A percentile compares a stretch with the other conserved stretches of the same genome.
Conservation (phyloP, 2,888 invertebrate genomes). For the Dysmachus trigonus region DNA sequence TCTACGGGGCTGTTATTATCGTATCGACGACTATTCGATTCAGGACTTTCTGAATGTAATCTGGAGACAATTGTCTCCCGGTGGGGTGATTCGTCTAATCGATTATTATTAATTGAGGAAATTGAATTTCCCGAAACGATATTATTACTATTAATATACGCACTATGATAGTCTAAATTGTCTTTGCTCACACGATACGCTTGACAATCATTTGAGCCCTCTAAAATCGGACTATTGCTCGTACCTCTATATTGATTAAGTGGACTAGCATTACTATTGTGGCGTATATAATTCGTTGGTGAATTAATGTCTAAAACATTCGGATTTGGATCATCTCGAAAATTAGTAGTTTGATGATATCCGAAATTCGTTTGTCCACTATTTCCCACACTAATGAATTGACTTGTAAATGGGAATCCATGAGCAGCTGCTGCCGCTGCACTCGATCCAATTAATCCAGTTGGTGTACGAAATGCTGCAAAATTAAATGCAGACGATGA, state of each 20-base stretch:
- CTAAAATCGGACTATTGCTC: constrained; percentile 48
- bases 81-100: constrained; percentile 52
- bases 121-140: constrained; percentile 44
- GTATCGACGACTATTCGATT: constrained; percentile 53
- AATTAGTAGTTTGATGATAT: constrained; percentile 43
- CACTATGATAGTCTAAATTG: constrained; percentile 21
- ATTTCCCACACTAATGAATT: constrained; percentile 51
- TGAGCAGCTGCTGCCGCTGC: constrained; percentile 53
- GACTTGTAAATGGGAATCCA: constrained; percentile 54
- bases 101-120: constrained; percentile 54
- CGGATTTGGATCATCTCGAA: constrained; percentile 38
- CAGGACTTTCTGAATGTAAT: constrained; percentile 46
- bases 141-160: constrained; percentile 44
- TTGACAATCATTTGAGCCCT: constrained; percentile 47
- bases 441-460: constrained; percentile 45
- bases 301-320: constrained; percentile 37
- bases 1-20: constrained; percentile 64
- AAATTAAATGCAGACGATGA: constrained; percentile 62
- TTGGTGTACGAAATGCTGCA: constrained; percentile 56
- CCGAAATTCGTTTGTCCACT: constrained; percentile 46
- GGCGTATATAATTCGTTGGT: constrained; percentile 47
- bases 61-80: constrained; percentile 47
- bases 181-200: constrained; percentile 40
- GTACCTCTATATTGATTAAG: constrained; percentile 49
- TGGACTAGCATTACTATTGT: constrained; percentile 47